Evolutionary conservation across 2,113 vertebrate species (phyloP), one percentile per base, ranked within the genome.

Genomic region (Lontra canadensis): DNA sequence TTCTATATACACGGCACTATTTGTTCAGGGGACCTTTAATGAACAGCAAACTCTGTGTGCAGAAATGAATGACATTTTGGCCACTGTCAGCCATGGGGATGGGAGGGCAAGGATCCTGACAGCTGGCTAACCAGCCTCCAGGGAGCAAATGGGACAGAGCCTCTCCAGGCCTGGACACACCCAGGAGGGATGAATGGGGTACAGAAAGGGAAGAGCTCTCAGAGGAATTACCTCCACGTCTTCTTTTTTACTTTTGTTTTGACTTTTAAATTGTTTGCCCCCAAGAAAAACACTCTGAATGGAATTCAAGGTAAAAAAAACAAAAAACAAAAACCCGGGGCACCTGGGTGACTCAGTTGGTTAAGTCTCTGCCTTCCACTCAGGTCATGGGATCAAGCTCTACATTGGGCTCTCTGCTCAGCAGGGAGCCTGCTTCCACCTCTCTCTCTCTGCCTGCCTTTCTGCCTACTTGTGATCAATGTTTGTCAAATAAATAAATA

Each of bases 21-120:
- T 74, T 44, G 17, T 34, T 42, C 61, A 57, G 23, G 21, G 17
- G 25, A 26, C 29, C 69, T 80, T 85, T 52, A 74, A 76, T 42
- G 25, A 81, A 65, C 26, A 65, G 55, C 17, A 88, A 71, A 52
- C 17, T 36, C 44, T 39, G 2, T 44, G 15, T 15, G 10, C 17
- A 87, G 12, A 90, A 69, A 79, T 4, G 7, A 36, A 57, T 36
- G 29, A 8, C 7, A 17, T 78, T 63, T 79, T 23, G 14, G 39
- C 25, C 49, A 20, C 29, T 9, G 5, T 25, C 26, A 15, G 47
- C 15, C 0, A 0, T 26, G 23, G 23, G 10, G 36, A 4, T n/a
- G 12, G 39, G 26, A 42, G 34, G 57, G 4, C 57, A 73, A 49
- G 3, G 14, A 89, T 23, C 36, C 36, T 6, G 49, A 44, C 23